Percentiles rank a stretch among this genome's conserved stretches.
Conservation (phyloP, 2,888 invertebrate species). For the Eupithecia inturbata region DNA sequence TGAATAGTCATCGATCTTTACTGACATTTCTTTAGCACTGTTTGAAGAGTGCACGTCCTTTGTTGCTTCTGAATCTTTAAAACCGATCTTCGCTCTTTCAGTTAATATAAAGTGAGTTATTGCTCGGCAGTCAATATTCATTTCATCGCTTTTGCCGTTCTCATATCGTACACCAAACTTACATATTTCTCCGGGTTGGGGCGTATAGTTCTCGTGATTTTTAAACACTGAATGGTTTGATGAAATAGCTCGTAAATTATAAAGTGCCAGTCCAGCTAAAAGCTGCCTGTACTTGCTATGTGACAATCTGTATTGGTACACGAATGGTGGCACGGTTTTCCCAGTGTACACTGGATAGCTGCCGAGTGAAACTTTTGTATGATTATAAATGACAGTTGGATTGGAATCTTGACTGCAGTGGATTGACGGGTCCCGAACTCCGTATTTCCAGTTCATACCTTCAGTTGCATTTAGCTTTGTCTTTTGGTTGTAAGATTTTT, state of each 20-base stretch:
- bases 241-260: slow-evolving; percentile 42
- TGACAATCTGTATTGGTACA: slow-evolving; percentile 45
- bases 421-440: not conserved
- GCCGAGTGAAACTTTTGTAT: not conserved
- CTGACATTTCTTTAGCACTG: not conserved
- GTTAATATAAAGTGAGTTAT: slow-evolving; percentile 42
- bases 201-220: slow-evolving; percentile 29
- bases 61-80: not conserved
- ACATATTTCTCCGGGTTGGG: slow-evolving; percentile 40
- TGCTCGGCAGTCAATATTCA: slow-evolving; percentile 40
- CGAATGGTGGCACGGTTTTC: slow-evolving; percentile 36
- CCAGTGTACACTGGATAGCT: slow-evolving; percentile 12
- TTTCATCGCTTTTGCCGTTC: slow-evolving; percentile 36
- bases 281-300: slow-evolving; percentile 41
- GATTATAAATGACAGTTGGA: not conserved
- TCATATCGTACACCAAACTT: slow-evolving; percentile 41
- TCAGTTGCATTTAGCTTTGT: not conserved
- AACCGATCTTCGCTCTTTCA: slow-evolving; percentile 7
- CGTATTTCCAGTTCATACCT: not conserved
- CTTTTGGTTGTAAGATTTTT: not conserved
- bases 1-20: not conserved
- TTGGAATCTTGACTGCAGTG: not conserved
- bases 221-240: slow-evolving; percentile 14
- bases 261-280: slow-evolving; percentile 44
- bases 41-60: not conserved